Percentiles rank a stretch among this genome's conserved stretches.
These are phyloP conservation scores for Cichlasoma orientale DNA, from an alignment of 2,797 vertebrate genomes.

Conservation along the genomic window DNA sequence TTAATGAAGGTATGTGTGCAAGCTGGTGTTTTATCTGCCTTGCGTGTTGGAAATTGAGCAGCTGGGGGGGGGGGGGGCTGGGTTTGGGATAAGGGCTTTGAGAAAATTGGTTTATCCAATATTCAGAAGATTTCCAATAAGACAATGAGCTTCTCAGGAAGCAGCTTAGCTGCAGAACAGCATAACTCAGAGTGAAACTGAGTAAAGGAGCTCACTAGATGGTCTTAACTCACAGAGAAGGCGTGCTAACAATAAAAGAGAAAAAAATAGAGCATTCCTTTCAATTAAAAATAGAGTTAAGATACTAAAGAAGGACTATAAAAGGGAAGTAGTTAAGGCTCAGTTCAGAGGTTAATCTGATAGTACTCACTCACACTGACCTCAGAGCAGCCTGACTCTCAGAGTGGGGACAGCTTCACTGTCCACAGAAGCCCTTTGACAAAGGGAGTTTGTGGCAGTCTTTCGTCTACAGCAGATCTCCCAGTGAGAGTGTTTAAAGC, in stretches of 20 bases:
- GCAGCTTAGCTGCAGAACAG: slow-evolving; percentile 65
- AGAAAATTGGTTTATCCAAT: slow-evolving; percentile 72
- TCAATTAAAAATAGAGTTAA: slow-evolving; percentile 65
- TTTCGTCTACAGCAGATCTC: slow-evolving; percentile 66
- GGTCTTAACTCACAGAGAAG: slow-evolving; percentile 40
- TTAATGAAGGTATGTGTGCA: slow-evolving; percentile 70
- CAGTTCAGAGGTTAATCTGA: slow-evolving; percentile 72
- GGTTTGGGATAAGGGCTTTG: slow-evolving; percentile 37
- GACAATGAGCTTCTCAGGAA: slow-evolving; percentile 71
- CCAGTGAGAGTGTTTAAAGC: slow-evolving; percentile 76
- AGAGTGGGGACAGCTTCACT: slow-evolving; percentile 59
- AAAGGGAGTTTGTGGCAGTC: slow-evolving; percentile 68
- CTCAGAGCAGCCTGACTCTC: slow-evolving; percentile 53
- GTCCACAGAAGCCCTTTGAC: slow-evolving; percentile 63
- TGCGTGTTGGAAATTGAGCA: slow-evolving; percentile 37
- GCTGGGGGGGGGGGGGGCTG: slow-evolving; percentile 6
- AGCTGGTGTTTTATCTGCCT: slow-evolving; percentile 55
- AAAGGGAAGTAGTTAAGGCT: slow-evolving; percentile 70
- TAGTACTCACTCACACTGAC: slow-evolving; percentile 55
- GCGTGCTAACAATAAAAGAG: slow-evolving; percentile 39
- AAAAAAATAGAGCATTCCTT: slow-evolving; percentile 56
- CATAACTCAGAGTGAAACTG: slow-evolving; percentile 57
- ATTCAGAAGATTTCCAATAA: slow-evolving; percentile 74
- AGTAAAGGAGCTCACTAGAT: slow-evolving; percentile 68
- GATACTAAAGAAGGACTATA: slow-evolving; percentile 50